phyloP scores from a whole-genome alignment of 2,113 vertebrate species.

The Prolemur simus region DNA sequence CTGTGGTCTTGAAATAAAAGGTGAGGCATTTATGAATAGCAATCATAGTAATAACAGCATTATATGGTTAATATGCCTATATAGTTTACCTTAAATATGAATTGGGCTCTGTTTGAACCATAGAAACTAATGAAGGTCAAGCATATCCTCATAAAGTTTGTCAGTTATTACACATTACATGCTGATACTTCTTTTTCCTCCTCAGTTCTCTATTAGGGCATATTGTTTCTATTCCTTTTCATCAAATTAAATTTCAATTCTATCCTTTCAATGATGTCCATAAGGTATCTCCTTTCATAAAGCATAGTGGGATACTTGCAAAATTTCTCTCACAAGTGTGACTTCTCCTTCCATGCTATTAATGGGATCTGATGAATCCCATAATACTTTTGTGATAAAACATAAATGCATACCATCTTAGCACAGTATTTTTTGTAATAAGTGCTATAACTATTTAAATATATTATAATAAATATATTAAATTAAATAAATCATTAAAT shows the following conservation, averaged over 20 bases:
- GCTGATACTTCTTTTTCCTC: background rate
- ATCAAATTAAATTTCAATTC: background rate
- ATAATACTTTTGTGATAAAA: background rate
- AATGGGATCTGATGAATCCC: background rate
- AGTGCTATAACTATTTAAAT: background rate
- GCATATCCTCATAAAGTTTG: background rate
- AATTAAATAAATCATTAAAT: background rate
- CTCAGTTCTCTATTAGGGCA: background rate
- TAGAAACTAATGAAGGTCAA: background rate
- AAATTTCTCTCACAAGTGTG: background rate
- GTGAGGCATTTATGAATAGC: rapidly evolving
- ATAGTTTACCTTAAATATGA: background rate
- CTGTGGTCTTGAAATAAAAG: background rate
- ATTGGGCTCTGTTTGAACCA: background rate
- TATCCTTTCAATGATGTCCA: background rate
- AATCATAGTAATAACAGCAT: background rate
- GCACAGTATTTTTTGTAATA: background rate
- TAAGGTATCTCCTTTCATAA: background rate
- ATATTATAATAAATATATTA: background rate
- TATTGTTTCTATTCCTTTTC: background rate
- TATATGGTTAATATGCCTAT: background rate
- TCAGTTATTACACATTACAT: background rate
- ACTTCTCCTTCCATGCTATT: background rate
- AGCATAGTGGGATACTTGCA: background rate
- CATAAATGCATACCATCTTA: background rate